Evolutionary conservation across 2,888 invertebrate genomes (phyloP).

Genomic region (Cantharis rufa): DNA sequence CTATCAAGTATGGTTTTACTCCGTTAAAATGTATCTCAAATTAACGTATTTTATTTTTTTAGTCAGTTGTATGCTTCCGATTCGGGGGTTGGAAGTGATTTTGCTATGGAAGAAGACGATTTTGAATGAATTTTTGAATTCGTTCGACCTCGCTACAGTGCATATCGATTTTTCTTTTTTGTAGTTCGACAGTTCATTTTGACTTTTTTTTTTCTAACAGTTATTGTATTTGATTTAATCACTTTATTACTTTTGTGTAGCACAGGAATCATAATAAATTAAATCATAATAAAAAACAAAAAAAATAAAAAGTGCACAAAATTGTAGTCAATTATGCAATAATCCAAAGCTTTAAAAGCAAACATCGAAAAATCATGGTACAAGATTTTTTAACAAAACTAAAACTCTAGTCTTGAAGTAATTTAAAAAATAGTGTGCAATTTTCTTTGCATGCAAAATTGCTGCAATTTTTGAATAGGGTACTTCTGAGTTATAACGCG

Average conservation of each 20-base stretch:
- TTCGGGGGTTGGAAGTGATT: conserved; percentile 77
- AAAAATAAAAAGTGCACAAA: not conserved
- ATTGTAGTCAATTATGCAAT: not conserved
- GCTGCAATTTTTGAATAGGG: not conserved
- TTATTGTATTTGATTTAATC: not conserved
- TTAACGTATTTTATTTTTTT: conserved; percentile 50
- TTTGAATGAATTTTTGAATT: conserved; percentile 39
- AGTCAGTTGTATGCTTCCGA: conserved; percentile 81
- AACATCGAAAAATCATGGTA: not conserved
- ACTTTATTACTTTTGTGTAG: not conserved
- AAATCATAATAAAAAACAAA: no score
- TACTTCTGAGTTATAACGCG: not conserved
- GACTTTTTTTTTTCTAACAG: not conserved
- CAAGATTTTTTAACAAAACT: not conserved
- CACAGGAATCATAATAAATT: not conserved
- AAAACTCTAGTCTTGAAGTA: not conserved
- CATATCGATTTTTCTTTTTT: not conserved
- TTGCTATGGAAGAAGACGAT: conserved; percentile 86
- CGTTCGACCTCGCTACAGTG: not conserved
- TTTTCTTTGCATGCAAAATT: not conserved
- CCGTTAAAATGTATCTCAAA: not conserved
- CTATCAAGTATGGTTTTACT: conserved; percentile 76
- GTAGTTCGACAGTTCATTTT: not conserved
- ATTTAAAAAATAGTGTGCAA: not conserved
- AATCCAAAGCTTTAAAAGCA: not conserved